phyloP scores from a whole-genome alignment of 2,113 vertebrate genomes.

The Mesocricetus auratus region DNA sequence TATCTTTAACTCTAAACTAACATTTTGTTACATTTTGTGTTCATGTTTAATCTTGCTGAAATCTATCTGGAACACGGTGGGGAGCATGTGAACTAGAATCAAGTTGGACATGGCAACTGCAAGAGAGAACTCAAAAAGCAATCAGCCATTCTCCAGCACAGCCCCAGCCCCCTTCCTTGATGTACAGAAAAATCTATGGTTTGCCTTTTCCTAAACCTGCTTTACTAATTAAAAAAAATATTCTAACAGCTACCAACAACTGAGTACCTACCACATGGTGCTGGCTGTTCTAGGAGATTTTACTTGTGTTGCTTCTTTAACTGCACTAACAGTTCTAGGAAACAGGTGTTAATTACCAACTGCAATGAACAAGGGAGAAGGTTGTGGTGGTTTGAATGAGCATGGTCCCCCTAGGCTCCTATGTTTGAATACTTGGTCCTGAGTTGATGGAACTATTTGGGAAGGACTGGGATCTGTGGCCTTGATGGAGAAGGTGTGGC shows the following conservation, averaged over 20 bases:
- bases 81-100: slow-evolving; percentile 74
- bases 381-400: neutral
- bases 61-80: slow-evolving; percentile 48
- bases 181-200: neutral
- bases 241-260: neutral
- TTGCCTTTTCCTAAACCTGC: slow-evolving; percentile 17
- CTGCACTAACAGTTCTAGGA: neutral
- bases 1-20: slow-evolving; percentile 49
- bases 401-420: neutral
- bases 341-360: neutral
- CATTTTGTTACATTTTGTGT: slow-evolving; percentile 64
- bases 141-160: slow-evolving; percentile 42
- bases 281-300: slow-evolving; percentile 26
- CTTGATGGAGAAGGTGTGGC: neutral
- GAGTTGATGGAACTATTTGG: neutral
- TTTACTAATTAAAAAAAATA: slow-evolving; percentile 59
- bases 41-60: slow-evolving; percentile 43
- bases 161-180: neutral
- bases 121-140: neutral
- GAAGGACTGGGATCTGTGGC: neutral
- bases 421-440: neutral
- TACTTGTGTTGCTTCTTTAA: slow-evolving; percentile 12
- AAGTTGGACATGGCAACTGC: neutral
- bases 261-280: neutral
- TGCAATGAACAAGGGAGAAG: neutral